Evolutionary conservation across 2,797 vertebrate species (phyloP).

Genomic region (Sebastolobus altivelis): DNA sequence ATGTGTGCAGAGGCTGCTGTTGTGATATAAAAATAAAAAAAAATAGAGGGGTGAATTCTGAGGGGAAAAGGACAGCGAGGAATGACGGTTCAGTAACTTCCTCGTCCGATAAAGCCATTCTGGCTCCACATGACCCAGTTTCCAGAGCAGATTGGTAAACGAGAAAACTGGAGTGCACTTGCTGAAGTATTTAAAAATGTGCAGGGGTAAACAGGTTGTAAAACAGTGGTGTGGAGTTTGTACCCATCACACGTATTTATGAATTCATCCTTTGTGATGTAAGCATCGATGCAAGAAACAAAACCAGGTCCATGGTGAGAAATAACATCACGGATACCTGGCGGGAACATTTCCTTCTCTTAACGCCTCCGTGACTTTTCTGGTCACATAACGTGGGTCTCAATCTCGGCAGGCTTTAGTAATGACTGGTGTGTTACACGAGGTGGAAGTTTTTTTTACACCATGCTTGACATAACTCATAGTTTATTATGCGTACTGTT

Average conservation of each 20-base stretch:
- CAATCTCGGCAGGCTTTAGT: slow-evolving; percentile 12
- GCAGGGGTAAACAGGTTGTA: slow-evolving; percentile 43
- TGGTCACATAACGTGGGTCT: slow-evolving; percentile 10
- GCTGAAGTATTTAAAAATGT: slow-evolving; percentile 51
- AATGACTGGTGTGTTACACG: background rate
- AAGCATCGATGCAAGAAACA: slow-evolving; percentile 29
- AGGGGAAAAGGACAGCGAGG: slow-evolving; percentile 41
- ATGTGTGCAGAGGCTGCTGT: slow-evolving; percentile 23
- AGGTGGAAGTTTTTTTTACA: background rate
- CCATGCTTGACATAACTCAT: slow-evolving; percentile 12
- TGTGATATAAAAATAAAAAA: slow-evolving; percentile 7
- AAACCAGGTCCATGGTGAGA: slow-evolving; percentile 3
- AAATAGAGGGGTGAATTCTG: background rate
- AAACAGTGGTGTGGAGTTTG: background rate
- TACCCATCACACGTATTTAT: background rate
- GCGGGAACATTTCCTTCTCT: slow-evolving; percentile 23
- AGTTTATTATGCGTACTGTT: slow-evolving; percentile 2
- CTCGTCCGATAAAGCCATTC: slow-evolving; percentile 64
- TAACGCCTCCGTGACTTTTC: slow-evolving; percentile 25
- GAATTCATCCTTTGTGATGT: slow-evolving; percentile 32
- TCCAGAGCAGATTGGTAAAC: slow-evolving; percentile 55
- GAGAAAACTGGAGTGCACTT: slow-evolving; percentile 54
- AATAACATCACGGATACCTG: slow-evolving; percentile 37
- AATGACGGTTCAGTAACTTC: slow-evolving; percentile 64
- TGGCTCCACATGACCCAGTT: slow-evolving; percentile 75